These are phyloP conservation scores for Mixornis gularis DNA, from an alignment of 2,113 vertebrate species.

Conservation along the genomic window DNA sequence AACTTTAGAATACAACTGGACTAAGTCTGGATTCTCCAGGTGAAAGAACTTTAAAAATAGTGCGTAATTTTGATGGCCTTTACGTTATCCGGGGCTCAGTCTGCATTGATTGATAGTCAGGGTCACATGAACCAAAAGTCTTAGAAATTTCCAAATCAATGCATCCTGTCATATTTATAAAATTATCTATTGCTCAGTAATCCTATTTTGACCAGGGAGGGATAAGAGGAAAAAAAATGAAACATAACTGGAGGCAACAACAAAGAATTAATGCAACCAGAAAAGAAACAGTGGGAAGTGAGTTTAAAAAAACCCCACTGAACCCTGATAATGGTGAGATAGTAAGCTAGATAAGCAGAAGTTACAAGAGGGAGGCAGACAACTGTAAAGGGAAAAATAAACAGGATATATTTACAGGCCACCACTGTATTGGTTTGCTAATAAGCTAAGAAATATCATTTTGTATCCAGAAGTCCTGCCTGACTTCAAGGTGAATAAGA, in stretches of 20 bases:
- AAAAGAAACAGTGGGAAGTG: neutral
- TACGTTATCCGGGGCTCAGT: neutral
- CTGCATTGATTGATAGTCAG: neutral
- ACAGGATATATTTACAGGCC: neutral
- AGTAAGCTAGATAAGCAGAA: neutral
- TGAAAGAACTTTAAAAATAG: neutral
- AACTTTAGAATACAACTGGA: neutral
- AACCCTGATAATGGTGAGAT: neutral
- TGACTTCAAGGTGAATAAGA: neutral
- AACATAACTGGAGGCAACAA: rapidly evolving
- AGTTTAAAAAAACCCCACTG: rapidly evolving
- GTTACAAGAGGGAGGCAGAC: neutral
- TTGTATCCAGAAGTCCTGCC: neutral
- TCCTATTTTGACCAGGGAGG: neutral
- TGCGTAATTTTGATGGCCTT: neutral
- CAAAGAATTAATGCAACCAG: neutral
- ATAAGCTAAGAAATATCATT: neutral
- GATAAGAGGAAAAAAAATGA: neutral
- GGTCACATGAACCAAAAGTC: neutral
- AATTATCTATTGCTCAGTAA: neutral
- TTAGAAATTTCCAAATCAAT: neutral
- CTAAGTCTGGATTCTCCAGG: neutral
- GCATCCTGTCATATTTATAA: neutral
- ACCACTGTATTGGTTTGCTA: neutral
- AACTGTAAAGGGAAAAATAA: neutral